Evolutionary conservation across 2,888 invertebrate species (phyloP), one percentile per base, ranked within the genome.

Genomic region (Stictocephala bisonia): DNA sequence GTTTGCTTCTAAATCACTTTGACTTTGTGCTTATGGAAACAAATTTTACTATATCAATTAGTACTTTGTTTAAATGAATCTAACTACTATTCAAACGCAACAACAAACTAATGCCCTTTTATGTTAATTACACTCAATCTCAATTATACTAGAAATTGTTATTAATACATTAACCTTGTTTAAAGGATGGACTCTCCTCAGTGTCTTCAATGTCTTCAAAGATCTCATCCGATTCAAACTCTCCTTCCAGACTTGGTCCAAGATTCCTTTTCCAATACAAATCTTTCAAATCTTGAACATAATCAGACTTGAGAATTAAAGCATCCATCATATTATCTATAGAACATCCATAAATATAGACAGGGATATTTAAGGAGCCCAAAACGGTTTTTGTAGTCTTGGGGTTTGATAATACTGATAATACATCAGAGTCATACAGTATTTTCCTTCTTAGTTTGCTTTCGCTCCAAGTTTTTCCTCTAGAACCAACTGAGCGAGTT

Each of bases 321-420:
- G 86, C 85, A 76, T 88, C 86, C n/a, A 88, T 88, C 35, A 91
- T 81, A 73, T 86, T 83, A 24, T 86, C 85, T 53, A 89, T 82
- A 1, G 89, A 88, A 81, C 91, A 91, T 81, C 90, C 90, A 80
- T 90, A 91, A n/a, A 90, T 86, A 80, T 90, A 91, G 71, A 91
- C 83, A 0, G 91, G 91, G 44, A 88, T 81, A 20, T 85, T 82
- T 27, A 86, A 77, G 3, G 83, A 80, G 6, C 82, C 82, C 24
- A 71, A 77, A n/a, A 76, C 53, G 9, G 51, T 50, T 68, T 72
- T 74, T 18, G 67, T 29, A 15, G 67, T 51, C 22, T 50, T 29
- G 11, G 60, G 35, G 9, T 74, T 71, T 22, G 67, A 60, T 20
- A 26, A 35, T 20, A 72, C 64, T 2, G 64, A 66, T 22, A 27